Base-by-base conservation (phyloP, 2,797 vertebrate genomes). In the Dendrocincla fuliginosa region DNA sequence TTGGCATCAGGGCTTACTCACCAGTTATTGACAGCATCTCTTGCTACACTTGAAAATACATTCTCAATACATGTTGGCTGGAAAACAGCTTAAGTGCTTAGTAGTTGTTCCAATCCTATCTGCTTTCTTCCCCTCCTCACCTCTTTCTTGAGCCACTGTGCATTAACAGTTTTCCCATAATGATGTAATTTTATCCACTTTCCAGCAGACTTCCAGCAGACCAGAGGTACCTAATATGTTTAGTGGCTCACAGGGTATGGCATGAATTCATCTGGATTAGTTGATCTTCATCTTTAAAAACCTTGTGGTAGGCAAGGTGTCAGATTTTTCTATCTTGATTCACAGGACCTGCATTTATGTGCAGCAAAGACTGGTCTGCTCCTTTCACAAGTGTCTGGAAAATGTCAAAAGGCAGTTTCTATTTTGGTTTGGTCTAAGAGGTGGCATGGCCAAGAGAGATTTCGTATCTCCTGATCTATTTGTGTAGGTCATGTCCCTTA, bases 101-200 rank as follows among this genome's bases (percentile, higher is more conserved):
- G 23, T 65, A 35, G 30, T 77, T 76, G 55, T 92, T 90, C 81
- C 80, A 84, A 67, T 59, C n/a, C 53, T 69, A 25, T 83, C 71
- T 90, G 69, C 18, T 89, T 94, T 92, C 64, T 69, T 55, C 22
- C 28, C 24, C 15, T 75, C 10, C 56, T 82, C 25, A 84, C 22
- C 46, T 77, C 71, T 80, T 73, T 78, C 68, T 63, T 83, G 74
- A 89, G 75, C 44, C 59, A 60, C 37, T 89, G 82, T 85, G 86
- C 60, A 44, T 74, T 90, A 92, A n/a, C 56, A 77, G 75, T 90
- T 95, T 92, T 91, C 80, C 81, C 61, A 69, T 74, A 82, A 86
- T 56, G 37, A 73, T 80, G 80, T 63, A 6, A 76, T 77, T 92
- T 85, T 84, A 69, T 84, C 60, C 14, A 20, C 56, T 93, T 94